A percentile compares a stretch with the other conserved stretches of the same genome.
Evolutionary conservation across 2,113 vertebrate genomes (phyloP).

Genomic region (Bagarius yarrelli): DNA sequence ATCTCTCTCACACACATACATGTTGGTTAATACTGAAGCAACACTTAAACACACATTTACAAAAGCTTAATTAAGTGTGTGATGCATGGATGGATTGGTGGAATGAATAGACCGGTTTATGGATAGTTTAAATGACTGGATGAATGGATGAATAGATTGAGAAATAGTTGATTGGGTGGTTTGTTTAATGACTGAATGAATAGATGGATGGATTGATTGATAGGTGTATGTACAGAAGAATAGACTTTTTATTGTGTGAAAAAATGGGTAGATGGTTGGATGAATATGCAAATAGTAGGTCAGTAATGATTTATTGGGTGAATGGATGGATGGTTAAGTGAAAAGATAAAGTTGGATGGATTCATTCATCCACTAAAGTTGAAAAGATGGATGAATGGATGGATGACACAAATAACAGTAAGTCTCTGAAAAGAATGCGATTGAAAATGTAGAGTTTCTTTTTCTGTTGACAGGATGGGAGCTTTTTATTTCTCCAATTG

Average conservation of each 20-base stretch:
- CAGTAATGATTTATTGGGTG: too few species aligned
- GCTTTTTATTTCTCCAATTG: conserved; percentile 18
- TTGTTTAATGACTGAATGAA: too few species aligned
- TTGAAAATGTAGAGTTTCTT: conserved; percentile 49
- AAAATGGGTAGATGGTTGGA: too few species aligned
- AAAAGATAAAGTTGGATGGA: too few species aligned
- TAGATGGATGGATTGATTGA: too few species aligned
- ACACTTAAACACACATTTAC: neutral
- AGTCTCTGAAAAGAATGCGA: conserved; percentile 37
- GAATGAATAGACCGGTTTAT: neutral
- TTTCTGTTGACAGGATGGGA: conserved; percentile 64
- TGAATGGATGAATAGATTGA: too few species aligned
- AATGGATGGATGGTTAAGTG: too few species aligned
- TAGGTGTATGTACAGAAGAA: too few species aligned
- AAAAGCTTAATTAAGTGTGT: neutral
- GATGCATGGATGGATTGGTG: neutral
- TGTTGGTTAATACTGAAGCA: neutral
- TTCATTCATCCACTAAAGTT: too few species aligned
- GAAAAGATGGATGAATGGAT: neutral
- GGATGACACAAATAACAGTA: conserved; percentile 52
- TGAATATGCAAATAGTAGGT: too few species aligned
- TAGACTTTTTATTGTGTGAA: too few species aligned
- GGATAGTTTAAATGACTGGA: neutral
- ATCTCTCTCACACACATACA: neutral
- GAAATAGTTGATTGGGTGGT: too few species aligned